Conservation (phyloP, 2,113 vertebrate genomes). For the Rhinolophus ferrumequinum region DNA sequence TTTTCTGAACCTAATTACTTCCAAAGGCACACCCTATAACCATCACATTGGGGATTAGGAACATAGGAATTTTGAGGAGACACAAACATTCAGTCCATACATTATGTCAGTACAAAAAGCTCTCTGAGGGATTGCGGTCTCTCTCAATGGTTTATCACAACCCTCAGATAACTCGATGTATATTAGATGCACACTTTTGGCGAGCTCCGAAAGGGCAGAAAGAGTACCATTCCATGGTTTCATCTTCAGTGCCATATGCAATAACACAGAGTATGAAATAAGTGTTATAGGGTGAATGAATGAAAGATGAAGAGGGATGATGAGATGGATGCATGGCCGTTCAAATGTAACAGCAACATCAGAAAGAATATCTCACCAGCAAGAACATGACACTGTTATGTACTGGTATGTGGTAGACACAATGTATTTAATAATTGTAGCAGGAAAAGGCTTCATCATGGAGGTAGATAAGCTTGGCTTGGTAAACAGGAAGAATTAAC, state of each 20-base stretch:
- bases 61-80: background rate
- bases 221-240: background rate
- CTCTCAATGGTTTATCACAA: background rate
- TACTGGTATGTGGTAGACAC: background rate
- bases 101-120: background rate
- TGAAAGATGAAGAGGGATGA: background rate
- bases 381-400: background rate
- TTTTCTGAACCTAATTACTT: background rate
- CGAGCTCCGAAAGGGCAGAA: background rate
- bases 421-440: background rate
- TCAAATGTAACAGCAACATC: background rate
- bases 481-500: background rate
- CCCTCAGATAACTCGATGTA: background rate
- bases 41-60: background rate
- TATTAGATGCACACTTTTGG: background rate
- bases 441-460: background rate
- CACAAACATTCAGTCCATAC: background rate
- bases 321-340: background rate
- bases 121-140: background rate
- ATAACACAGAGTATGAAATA: background rate
- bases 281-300: background rate
- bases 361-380: background rate
- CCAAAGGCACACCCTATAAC: background rate
- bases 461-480: background rate
- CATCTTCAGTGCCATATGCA: background rate